Percentiles rank a stretch among this genome's conserved stretches.
phyloP scores from a whole-genome alignment of 2,888 invertebrate species.

The Acanthacorydalis orientalis region DNA sequence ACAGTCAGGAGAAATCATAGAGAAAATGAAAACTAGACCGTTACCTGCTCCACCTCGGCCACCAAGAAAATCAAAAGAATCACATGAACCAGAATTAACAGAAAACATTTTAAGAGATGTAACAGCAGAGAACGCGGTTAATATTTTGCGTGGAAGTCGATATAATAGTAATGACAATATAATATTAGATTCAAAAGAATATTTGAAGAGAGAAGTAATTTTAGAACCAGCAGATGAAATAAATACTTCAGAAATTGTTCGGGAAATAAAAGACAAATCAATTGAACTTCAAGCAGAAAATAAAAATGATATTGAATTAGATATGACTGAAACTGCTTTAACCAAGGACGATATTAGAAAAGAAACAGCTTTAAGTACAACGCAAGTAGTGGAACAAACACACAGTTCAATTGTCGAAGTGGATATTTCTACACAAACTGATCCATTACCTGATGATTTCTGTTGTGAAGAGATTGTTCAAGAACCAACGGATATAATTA shows the following conservation, averaged over 20 bases:
- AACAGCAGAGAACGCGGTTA: constrained; percentile 9
- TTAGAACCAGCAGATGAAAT: constrained; percentile 8
- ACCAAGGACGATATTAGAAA: no score
- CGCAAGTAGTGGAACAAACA: constrained; percentile 16
- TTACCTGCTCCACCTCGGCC: constrained; percentile 76
- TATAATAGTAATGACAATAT: no score
- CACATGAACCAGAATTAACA: constrained; percentile 14
- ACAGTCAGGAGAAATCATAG: constrained; percentile 57
- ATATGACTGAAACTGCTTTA: neutral
- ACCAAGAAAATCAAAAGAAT: constrained; percentile 33
- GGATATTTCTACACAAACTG: constrained; percentile 70
- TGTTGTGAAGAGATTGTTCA: constrained; percentile 42
- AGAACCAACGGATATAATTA: constrained; percentile 17
- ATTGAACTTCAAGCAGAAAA: neutral
- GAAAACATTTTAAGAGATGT: constrained; percentile 14
- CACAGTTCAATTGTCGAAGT: constrained; percentile 37
- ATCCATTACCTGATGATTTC: constrained; percentile 65
- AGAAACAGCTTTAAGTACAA: constrained; percentile 15
- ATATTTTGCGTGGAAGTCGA: no score
- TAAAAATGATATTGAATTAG: neutral
- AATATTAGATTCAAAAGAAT: no score
- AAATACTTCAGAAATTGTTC: neutral
- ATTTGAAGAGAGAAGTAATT: no score
- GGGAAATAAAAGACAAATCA: neutral
- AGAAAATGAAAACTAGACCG: constrained; percentile 72